Evolutionary conservation across 2,888 invertebrate genomes (phyloP).

Genomic region (Agapostemon virescens): DNA sequence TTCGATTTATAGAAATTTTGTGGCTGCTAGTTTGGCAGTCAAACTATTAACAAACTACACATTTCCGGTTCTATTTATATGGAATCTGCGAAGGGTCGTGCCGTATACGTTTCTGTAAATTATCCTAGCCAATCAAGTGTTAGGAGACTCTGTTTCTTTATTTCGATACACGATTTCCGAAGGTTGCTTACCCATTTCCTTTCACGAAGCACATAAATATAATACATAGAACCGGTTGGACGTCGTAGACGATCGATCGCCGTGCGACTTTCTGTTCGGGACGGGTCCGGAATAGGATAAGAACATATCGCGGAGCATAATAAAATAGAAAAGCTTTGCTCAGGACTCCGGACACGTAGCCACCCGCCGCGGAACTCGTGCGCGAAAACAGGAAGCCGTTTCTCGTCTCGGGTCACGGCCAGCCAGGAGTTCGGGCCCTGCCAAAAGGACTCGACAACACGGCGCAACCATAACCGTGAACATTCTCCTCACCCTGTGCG

Average conservation of each 20-base stretch:
- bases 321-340: conserved; percentile 49
- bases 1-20: too few relatives aligned
- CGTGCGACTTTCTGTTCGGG: conserved; percentile 19
- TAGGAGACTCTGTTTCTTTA: too few relatives aligned
- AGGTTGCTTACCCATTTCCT: background rate
- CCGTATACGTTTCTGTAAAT: too few relatives aligned
- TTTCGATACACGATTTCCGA: background rate
- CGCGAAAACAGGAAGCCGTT: conserved; percentile 55
- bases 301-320: conserved; percentile 44
- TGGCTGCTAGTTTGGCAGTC: too few relatives aligned
- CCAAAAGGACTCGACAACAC: conserved; percentile 24
- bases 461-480: background rate
- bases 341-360: conserved; percentile 41
- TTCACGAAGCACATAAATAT: background rate
- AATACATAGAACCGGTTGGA: background rate
- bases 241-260: conserved; percentile 11
- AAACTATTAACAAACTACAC: too few relatives aligned
- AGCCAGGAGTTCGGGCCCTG: conserved; percentile 21
- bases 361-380: conserved; percentile 35
- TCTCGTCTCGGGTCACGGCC: conserved; percentile 36
- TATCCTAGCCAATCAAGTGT: too few relatives aligned
- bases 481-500: background rate
- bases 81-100: too few relatives aligned
- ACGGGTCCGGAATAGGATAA: conserved; percentile 40
- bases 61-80: too few relatives aligned